Base-by-base conservation (phyloP, 2,888 invertebrate species). In the Drosophila limbata region DNA sequence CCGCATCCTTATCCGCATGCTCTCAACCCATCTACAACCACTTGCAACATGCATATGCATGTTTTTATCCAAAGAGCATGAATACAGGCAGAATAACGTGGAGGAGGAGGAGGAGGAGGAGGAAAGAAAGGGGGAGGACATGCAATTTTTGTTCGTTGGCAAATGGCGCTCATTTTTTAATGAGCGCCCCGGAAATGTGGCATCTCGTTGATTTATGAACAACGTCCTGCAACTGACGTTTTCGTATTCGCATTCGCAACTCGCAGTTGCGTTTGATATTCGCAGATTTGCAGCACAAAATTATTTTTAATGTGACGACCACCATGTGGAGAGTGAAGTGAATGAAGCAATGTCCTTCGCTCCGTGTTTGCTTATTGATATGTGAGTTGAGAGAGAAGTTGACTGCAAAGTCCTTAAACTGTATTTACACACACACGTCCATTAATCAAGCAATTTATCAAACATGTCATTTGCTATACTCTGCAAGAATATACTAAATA, bases 361-460 rank as follows among this genome's bases (percentile, higher is more conserved):
- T 4, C 28, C 4, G 40, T 73, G 44, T 60, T 31, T 59, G 25
- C 47, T 57, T 42, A 70, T 79, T 67, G 78, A 82, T 73, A 72
- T 57, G 70, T 71, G 68, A 25, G 25, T 21, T 25, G 25, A 25
- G 25, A 73, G 64, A 63, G 56, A 56, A 56, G 64, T 67, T 63
- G 66, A 48, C 59, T 74, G 55, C 71, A 25, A 59, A 71, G 83
- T 81, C 77, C 85, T 88, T 81, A 73, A 85, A 84, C 59, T 64
- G 78, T 88, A 78, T 84, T 88, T 86, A 80, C 76, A 70, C 80
- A 76, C 81, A 71, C 81, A 73, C 72, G 61, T 79, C 81, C 82
- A 88, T 86, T 86, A 88, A 86, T 88, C 88, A 88, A 82, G 84
- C 77, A 84, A 88, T 86, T 85, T 88, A 88, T 88, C 86, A 88